Percentiles rank a stretch among this genome's conserved stretches.
These are phyloP conservation scores for Platynereis dumerilii DNA, from an alignment of 2,888 invertebrate species.

Conservation along the genomic window DNA sequence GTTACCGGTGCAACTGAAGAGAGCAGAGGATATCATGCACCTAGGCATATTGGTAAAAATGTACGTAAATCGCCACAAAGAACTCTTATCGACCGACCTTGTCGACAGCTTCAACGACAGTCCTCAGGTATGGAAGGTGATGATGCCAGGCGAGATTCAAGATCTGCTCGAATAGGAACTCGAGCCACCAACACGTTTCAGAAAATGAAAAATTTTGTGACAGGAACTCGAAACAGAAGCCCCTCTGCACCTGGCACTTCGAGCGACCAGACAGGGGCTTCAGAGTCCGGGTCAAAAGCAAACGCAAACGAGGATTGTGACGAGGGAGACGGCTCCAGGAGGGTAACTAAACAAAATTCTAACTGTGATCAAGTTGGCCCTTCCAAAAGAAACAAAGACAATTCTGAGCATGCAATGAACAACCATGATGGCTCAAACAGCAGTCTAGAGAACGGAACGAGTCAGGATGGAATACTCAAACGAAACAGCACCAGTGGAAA, in stretches of 20 bases:
- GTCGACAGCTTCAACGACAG: no score
- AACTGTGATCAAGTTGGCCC: neutral
- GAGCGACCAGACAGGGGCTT: neutral
- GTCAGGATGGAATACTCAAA: neutral
- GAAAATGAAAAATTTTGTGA: constrained; percentile 23
- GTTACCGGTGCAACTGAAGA: no score
- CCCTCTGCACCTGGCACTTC: constrained; percentile 1
- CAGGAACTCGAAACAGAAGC: constrained; percentile 12
- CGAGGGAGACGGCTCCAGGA: neutral
- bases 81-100: no score
- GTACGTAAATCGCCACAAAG: no score
- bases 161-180: no score
- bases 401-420: neutral
- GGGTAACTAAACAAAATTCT: neutral
- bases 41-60: no score
- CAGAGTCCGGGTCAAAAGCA: neutral
- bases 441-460: neutral
- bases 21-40: no score
- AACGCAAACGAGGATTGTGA: neutral
- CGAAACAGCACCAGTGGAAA: constrained; percentile 14
- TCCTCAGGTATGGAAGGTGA: no score
- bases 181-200: constrained; percentile 11
- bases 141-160: no score
- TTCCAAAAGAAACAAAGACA: neutral
- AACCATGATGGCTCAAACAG: neutral